Percentiles rank a stretch among this genome's conserved stretches.
phyloP scores from a whole-genome alignment of 2,888 invertebrate species.

The Microctonus aethiopoides region DNA sequence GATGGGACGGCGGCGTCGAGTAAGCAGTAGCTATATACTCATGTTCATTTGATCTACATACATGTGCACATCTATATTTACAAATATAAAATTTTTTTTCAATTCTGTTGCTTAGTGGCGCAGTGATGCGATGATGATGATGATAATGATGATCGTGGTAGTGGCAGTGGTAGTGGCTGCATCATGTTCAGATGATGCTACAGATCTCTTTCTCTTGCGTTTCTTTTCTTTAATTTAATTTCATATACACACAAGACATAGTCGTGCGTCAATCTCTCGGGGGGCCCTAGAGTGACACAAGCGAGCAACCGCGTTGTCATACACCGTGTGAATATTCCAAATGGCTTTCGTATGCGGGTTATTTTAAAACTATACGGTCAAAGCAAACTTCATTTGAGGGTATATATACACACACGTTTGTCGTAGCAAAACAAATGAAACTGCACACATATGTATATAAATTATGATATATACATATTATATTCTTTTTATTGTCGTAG shows the following conservation, averaged over 20 bases:
- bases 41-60: conserved; percentile 8
- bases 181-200: no score
- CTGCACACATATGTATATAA: background rate
- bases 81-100: conserved; percentile 18
- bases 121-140: no score
- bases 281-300: conserved; percentile 34
- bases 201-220: conserved; percentile 15
- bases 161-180: background rate
- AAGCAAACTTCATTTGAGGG: conserved; percentile 6
- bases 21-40: conserved; percentile 21
- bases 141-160: no score
- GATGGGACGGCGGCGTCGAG: conserved; percentile 15
- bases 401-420: no score
- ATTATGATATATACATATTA: background rate
- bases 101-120: conserved; percentile 8
- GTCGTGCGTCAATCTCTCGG: conserved; percentile 33
- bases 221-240: conserved; percentile 30
- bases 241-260: conserved; percentile 46
- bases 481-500: conserved; percentile 4
- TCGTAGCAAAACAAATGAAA: conserved; percentile 20
- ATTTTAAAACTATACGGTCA: conserved; percentile 19
- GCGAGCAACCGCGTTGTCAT: conserved; percentile 26
- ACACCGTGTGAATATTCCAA: conserved; percentile 60
- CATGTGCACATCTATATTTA: conserved; percentile 29
- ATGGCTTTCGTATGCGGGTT: conserved; percentile 33